These are phyloP conservation scores for Drosophila bipectinata DNA, from an alignment of 1,140 invertebrate species.

Conservation along the genomic window DNA sequence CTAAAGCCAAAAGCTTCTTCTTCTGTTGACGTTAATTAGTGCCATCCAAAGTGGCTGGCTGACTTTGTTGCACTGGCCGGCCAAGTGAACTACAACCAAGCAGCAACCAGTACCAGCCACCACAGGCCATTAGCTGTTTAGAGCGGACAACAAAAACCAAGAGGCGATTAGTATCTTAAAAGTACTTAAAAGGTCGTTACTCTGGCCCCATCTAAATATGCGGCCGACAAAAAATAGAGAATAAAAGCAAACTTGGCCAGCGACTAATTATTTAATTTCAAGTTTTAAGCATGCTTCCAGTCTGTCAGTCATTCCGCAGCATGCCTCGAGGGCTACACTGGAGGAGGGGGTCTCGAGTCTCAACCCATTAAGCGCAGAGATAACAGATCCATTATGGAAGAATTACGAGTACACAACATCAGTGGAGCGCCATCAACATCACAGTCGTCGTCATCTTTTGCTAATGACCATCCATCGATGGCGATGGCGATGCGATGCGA, in stretches of 20 bases:
- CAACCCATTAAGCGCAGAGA: slow-evolving; percentile 78
- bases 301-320: slow-evolving; percentile 62
- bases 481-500: slow-evolving; percentile 19
- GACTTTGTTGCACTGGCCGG: slow-evolving; percentile 50
- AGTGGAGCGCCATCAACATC: slow-evolving; percentile 41
- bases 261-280: slow-evolving; percentile 82
- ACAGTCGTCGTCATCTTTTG: slow-evolving; percentile 71
- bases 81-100: slow-evolving; percentile 53
- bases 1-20: slow-evolving; percentile 56
- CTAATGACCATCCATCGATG: slow-evolving; percentile 79
- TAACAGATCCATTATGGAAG: slow-evolving; percentile 82
- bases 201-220: slow-evolving; percentile 54
- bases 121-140: slow-evolving; percentile 62
- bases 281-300: slow-evolving; percentile 73
- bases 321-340: neutral
- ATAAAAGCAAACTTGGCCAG: slow-evolving; percentile 61
- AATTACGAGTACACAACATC: slow-evolving; percentile 79
- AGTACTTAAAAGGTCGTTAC: slow-evolving; percentile 82
- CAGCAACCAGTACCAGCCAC: slow-evolving; percentile 32
- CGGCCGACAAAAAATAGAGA: slow-evolving; percentile 9
- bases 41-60: slow-evolving; percentile 65
- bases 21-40: slow-evolving; percentile 73
- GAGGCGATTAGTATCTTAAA: slow-evolving; percentile 79
- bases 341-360: neutral
- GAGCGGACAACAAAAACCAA: slow-evolving; percentile 45